Conservation (phyloP, 2,113 vertebrate species). For the Hyperopisus bebe region DNA sequence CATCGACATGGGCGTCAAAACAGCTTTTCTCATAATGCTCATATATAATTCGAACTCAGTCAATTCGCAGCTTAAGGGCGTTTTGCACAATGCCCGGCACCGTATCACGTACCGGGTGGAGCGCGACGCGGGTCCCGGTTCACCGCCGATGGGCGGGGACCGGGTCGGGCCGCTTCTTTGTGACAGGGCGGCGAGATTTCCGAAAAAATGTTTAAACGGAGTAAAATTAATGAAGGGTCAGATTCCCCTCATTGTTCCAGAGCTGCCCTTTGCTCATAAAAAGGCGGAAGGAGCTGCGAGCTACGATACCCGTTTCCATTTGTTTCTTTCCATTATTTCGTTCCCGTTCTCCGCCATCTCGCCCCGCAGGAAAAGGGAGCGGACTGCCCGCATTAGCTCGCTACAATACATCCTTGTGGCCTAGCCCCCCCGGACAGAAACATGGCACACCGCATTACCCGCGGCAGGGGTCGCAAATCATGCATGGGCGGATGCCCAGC, state of each 20-base stretch:
- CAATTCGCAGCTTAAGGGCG: not conserved
- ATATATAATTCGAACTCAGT: not conserved
- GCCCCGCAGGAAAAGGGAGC: not conserved
- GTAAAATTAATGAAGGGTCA: not conserved
- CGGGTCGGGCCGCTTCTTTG: not conserved
- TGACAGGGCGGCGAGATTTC: not conserved
- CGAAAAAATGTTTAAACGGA: not conserved
- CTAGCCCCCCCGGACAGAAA: not conserved
- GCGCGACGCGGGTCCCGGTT: not conserved
- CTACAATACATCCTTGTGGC: not conserved
- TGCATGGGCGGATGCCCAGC: not conserved
- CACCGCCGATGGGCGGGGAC: not conserved
- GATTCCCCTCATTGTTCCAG: not conserved
- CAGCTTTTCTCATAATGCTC: not conserved
- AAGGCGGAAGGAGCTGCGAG: conserved; percentile 43
- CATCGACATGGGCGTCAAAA: not conserved
- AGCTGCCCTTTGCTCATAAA: not conserved
- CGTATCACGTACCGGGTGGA: not conserved
- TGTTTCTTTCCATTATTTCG: conserved; percentile 35
- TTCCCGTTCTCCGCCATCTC: not conserved
- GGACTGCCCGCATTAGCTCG: not conserved
- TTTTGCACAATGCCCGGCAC: not conserved
- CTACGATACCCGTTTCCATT: conserved; percentile 36
- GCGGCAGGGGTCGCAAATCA: not conserved
- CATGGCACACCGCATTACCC: not conserved